Percentiles rank a stretch among this genome's conserved stretches.
Evolutionary conservation across 2,797 vertebrate species (phyloP).

Genomic region (Eulemur rubriventer): DNA sequence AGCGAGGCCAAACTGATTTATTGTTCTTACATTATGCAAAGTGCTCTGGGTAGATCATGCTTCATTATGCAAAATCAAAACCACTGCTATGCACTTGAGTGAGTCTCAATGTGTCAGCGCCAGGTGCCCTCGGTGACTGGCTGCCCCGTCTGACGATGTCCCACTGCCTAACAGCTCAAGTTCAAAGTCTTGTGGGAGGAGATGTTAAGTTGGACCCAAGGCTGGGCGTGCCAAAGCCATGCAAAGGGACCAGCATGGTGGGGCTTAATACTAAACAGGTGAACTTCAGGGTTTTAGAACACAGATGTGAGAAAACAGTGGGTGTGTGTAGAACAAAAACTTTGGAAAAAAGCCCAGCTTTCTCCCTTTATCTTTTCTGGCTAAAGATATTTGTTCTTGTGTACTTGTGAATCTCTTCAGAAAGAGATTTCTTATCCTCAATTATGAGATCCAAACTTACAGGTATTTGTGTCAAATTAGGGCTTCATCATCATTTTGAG

Average conservation of each 20-base stretch:
- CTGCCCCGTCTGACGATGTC: fast-evolving
- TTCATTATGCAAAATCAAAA: slow-evolving; percentile 79
- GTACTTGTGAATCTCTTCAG: not conserved
- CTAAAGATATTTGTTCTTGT: not conserved
- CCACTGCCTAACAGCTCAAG: not conserved
- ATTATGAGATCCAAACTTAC: not conserved
- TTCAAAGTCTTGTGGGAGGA: not conserved
- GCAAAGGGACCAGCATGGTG: fast-evolving
- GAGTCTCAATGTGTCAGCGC: not conserved
- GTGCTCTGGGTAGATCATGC: slow-evolving; percentile 64
- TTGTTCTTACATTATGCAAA: slow-evolving; percentile 79
- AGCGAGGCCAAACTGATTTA: slow-evolving; percentile 75
- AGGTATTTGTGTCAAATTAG: not conserved
- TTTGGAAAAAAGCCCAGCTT: not conserved
- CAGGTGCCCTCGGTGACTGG: not conserved
- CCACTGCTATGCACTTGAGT: slow-evolving; percentile 53
- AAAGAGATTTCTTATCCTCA: not conserved
- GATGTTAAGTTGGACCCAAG: not conserved
- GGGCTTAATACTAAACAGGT: not conserved
- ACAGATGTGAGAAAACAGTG: not conserved
- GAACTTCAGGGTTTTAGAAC: not conserved
- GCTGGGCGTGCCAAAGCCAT: not conserved
- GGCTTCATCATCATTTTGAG: not conserved
- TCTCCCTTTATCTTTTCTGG: not conserved
- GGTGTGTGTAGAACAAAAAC: not conserved